Evolutionary conservation across 2,113 vertebrate genomes (phyloP).

Genomic region (Eira barbara): DNA sequence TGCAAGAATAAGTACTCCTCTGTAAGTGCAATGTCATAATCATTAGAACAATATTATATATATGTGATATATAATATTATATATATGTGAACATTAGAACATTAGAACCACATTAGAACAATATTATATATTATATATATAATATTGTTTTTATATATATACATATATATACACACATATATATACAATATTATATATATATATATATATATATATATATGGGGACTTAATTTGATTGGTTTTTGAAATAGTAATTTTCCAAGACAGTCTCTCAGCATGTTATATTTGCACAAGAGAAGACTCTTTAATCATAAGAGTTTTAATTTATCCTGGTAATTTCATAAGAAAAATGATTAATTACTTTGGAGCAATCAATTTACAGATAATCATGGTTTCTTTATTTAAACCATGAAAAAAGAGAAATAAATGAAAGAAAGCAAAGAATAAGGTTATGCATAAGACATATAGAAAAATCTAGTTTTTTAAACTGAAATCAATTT

Average conservation of each 20-base stretch:
- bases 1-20: neutral
- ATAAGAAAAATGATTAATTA: conserved; percentile 81
- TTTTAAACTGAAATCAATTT: conserved; percentile 65
- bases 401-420: conserved; percentile 61
- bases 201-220: neutral
- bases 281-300: conserved; percentile 78
- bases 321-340: conserved; percentile 80
- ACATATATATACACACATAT: too few relatives aligned
- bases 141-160: too few relatives aligned
- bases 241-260: conserved; percentile 68
- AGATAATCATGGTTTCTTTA: conserved; percentile 79
- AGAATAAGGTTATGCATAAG: conserved; percentile 73
- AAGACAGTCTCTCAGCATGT: conserved; percentile 57
- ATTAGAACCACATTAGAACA: too few relatives aligned
- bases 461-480: conserved; percentile 54
- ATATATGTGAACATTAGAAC: too few relatives aligned
- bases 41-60: neutral
- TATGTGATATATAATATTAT: neutral
- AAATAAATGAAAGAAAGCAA: conserved; percentile 40
- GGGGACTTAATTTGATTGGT: conserved; percentile 12
- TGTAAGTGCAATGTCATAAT: neutral
- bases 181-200: too few relatives aligned
- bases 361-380: conserved; percentile 77
- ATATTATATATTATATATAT: too few relatives aligned
- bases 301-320: conserved; percentile 75